Conservation (phyloP, 2,113 vertebrate species). For the Paracanthobrama guichenoti region DNA sequence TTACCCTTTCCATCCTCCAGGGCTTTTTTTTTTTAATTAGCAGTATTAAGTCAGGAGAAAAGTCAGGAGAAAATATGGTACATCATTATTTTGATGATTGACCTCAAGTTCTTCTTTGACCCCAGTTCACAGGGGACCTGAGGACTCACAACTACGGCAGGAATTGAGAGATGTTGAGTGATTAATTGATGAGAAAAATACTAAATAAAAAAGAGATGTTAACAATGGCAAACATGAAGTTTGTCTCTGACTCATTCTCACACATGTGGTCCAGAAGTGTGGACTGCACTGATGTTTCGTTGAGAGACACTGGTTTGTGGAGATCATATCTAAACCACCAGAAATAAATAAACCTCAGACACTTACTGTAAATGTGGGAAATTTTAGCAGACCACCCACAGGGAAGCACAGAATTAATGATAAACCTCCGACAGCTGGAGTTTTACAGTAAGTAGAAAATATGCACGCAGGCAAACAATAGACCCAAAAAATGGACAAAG, state of each 20-base stretch:
- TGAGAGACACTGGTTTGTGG: constrained; percentile 9
- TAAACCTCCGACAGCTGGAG: constrained; percentile 6
- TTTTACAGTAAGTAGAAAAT: constrained; percentile 16
- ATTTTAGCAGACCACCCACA: constrained; percentile 18
- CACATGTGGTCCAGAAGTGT: constrained; percentile 46
- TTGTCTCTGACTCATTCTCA: constrained; percentile 50
- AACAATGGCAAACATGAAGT: constrained; percentile 29
- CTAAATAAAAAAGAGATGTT: background rate
- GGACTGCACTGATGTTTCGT: constrained; percentile 40
- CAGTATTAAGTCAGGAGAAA: too few relatives aligned
- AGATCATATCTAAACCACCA: constrained; percentile 49
- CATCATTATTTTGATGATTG: constrained; percentile 20
- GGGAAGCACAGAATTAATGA: background rate
- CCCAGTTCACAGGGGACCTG: constrained; percentile 30
- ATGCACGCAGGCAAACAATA: constrained; percentile 14
- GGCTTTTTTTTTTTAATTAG: background rate
- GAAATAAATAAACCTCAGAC: constrained; percentile 25
- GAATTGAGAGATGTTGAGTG: background rate
- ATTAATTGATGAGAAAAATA: background rate
- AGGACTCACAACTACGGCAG: background rate
- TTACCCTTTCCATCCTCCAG: background rate
- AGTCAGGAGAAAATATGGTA: background rate
- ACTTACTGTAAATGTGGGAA: constrained; percentile 47
- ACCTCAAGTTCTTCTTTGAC: constrained; percentile 25
- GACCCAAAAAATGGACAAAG: background rate